Conservation (phyloP, 1,140 invertebrate genomes). For the Pentalonia nigronervosa region DNA sequence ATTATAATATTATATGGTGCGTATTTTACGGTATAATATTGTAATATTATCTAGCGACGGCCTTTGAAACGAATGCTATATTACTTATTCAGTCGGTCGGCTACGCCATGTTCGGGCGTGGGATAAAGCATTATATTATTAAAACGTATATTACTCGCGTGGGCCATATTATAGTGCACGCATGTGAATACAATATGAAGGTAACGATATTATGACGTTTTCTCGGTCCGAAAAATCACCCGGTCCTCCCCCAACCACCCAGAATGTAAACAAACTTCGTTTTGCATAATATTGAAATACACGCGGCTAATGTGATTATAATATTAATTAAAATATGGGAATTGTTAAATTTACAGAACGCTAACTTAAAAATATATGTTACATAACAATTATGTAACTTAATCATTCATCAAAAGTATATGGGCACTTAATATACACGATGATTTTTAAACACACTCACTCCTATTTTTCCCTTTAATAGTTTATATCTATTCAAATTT, state of each 20-base stretch:
- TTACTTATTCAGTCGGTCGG: neutral
- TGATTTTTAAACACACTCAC: no score
- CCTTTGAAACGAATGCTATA: slow-evolving; percentile 1
- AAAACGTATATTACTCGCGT: neutral
- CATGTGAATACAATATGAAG: slow-evolving; percentile 1
- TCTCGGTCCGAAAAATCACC: neutral
- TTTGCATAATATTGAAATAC: neutral
- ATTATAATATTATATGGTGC: neutral
- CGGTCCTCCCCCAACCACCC: no score
- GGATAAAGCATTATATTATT: neutral
- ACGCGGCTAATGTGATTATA: no score
- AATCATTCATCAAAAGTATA: neutral
- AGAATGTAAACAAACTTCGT: neutral
- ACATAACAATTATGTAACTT: neutral
- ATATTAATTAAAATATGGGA: no score
- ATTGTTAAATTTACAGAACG: neutral
- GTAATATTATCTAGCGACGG: neutral
- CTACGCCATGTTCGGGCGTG: neutral
- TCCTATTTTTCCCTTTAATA: no score
- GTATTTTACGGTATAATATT: neutral
- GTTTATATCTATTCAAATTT: no score
- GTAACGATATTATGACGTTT: neutral
- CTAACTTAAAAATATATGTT: neutral
- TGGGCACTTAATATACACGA: no score
- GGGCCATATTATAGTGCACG: neutral